Conservation (phyloP, 1,140 invertebrate species). For the Euura saliciscinereae region DNA sequence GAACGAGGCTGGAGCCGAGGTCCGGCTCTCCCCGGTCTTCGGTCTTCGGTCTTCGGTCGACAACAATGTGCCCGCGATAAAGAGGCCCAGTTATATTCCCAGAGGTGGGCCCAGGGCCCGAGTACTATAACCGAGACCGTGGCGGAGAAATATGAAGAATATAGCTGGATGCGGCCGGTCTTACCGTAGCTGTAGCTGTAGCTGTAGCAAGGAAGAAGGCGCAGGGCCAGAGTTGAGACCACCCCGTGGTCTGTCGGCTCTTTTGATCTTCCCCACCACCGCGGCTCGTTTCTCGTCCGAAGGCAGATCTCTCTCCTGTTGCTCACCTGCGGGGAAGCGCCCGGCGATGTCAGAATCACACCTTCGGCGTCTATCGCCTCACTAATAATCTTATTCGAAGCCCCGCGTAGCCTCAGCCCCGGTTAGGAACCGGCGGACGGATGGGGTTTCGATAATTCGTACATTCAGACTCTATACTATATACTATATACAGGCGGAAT, state of each 20-base stretch:
- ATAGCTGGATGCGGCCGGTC: constrained; percentile 27
- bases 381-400: constrained; percentile 44
- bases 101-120: neutral
- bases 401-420: constrained; percentile 15
- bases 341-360: constrained; percentile 58
- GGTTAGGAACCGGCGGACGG: too few species aligned
- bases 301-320: constrained; percentile 20
- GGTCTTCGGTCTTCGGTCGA: neutral
- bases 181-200: neutral
- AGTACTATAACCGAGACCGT: constrained; percentile 32
- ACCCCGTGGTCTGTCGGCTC: constrained; percentile 61
- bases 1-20: neutral
- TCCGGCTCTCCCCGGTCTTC: neutral
- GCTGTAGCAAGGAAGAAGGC: constrained; percentile 33
- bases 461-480: too few species aligned
- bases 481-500: too few species aligned
- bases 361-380: constrained; percentile 52
- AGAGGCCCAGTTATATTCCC: constrained; percentile 6
- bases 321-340: constrained; percentile 50
- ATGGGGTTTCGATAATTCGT: too few species aligned
- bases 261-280: constrained; percentile 60
- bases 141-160: constrained; percentile 58
- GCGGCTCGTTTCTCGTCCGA: constrained; percentile 23
- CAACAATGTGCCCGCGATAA: constrained; percentile 6
- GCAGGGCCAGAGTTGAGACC: constrained; percentile 52